phyloP scores from a whole-genome alignment of 2,797 vertebrate genomes.

The Sparus aurata region DNA sequence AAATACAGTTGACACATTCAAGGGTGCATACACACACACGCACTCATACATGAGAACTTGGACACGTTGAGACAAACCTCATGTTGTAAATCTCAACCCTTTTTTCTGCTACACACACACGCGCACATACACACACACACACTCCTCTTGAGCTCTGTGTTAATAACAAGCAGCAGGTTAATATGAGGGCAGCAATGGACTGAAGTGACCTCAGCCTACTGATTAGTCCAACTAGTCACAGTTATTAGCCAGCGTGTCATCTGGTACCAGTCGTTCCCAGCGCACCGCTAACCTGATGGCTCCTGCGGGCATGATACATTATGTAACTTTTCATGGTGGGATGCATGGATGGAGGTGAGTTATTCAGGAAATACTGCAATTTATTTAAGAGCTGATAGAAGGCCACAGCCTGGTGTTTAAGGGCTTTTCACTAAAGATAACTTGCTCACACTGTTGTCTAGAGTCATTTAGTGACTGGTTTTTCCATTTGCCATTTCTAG shows the following conservation, averaged over 20 bases:
- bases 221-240: conserved; percentile 80
- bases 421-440: neutral
- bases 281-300: conserved; percentile 24
- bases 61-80: conserved; percentile 4
- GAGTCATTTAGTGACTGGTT: neutral
- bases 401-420: neutral
- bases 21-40: neutral
- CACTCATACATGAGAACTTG: conserved; percentile 12
- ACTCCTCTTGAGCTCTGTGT: conserved; percentile 42
- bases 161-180: conserved; percentile 82
- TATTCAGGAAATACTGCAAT: conserved; percentile 7
- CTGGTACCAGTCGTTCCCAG: conserved; percentile 62
- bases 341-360: neutral
- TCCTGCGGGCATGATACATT: conserved; percentile 39
- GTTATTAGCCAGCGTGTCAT: conserved; percentile 80
- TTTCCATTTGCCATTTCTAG: conserved; percentile 1
- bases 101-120: conserved; percentile 14
- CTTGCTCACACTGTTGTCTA: neutral
- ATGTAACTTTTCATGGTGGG: neutral
- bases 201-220: conserved; percentile 72
- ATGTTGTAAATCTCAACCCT: conserved; percentile 1
- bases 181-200: conserved; percentile 70
- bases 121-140: conserved; percentile 19
- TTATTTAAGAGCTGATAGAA: conserved; percentile 14
- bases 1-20: conserved; percentile 59